Base-by-base conservation (phyloP, 2,797 vertebrate species). In the Poeciliopsis turneri region DNA sequence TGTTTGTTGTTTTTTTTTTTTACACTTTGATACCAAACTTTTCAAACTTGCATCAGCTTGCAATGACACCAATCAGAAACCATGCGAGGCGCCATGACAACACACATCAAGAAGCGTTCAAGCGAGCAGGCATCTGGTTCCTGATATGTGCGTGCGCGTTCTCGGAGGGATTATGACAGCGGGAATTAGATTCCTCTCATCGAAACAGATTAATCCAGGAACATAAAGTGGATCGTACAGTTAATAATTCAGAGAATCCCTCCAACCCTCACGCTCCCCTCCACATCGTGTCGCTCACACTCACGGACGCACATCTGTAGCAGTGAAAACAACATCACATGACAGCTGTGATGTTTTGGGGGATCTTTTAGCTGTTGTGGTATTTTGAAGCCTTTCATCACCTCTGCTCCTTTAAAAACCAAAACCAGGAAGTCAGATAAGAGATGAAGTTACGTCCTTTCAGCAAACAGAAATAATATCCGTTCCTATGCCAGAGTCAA, bases 141-240 rank as follows among this genome's bases (percentile, higher is more conserved):
- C 78, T 76, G 80, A 75, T 83, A 61, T 82, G 46, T 89, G 82
- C 84, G 73, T 86, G 81, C 55, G 68, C 61, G 76, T 85, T 86
- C 59, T 75, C 78, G 72, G 92, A 47, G 39, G 89, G 91, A 93
- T 93, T 93, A 93, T 83, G 82, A 93, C 87, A 81, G 86, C 84
- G 82, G 86, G 85, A 91, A 92, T 93, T 92, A 86, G 78, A 89
- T 82, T 86, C 82, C 64, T 88, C 87, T 90, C 88, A 89, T 89
- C 80, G 81, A 84, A 90, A 92, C 82, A 88, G 86, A 88, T 89
- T 92, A 90, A 90, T 88, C 80, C 81, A n/a, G 20, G 1, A 68
- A 82, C 43, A 79, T 78, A 78, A 80, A 86, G 82, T 85, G 83
- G 81, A 90, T 86, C 18, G 33, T 86, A 83, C 87, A 71, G 76